Percentiles rank a stretch among this genome's conserved stretches.
Evolutionary conservation across 1,140 invertebrate genomes (phyloP).

Genomic region (Caenorhabditis latens): DNA sequence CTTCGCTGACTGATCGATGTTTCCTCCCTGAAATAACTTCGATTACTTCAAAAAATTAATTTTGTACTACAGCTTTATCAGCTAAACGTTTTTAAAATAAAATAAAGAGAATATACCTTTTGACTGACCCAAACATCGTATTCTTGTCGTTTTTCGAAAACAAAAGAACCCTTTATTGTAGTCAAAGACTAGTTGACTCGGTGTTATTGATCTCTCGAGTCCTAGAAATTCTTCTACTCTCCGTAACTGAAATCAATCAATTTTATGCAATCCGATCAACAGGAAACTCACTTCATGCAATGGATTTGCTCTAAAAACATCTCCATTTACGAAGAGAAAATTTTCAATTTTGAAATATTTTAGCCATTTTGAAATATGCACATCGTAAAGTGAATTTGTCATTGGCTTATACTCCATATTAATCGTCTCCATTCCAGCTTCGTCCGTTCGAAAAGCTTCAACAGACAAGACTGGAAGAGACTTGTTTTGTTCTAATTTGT

Average conservation of each 20-base stretch:
- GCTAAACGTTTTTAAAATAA: too few relatives aligned
- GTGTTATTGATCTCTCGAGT: constrained; percentile 62
- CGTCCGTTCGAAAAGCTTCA: constrained; percentile 65
- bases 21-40: not conserved
- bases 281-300: constrained; percentile 66
- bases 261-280: not conserved
- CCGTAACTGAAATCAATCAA: constrained; percentile 68
- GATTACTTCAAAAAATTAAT: not conserved
- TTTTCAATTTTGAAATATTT: constrained; percentile 68
- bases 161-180: constrained; percentile 79
- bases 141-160: constrained; percentile 73
- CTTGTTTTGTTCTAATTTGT: constrained; percentile 71
- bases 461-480: constrained; percentile 69
- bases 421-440: constrained; percentile 53
- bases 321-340: constrained; percentile 72
- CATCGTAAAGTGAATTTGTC: constrained; percentile 72
- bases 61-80: not conserved
- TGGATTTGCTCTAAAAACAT: constrained; percentile 71
- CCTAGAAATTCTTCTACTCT: constrained; percentile 71
- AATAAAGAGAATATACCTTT: not conserved
- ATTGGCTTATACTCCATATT: constrained; percentile 72
- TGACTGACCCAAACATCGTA: constrained; percentile 28
- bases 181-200: constrained; percentile 76
- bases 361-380: constrained; percentile 71
- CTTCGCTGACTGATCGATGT: constrained; percentile 19